These are phyloP conservation scores for Ctenodactylus gundi DNA, from an alignment of 2,113 vertebrate genomes.

Conservation along the genomic window DNA sequence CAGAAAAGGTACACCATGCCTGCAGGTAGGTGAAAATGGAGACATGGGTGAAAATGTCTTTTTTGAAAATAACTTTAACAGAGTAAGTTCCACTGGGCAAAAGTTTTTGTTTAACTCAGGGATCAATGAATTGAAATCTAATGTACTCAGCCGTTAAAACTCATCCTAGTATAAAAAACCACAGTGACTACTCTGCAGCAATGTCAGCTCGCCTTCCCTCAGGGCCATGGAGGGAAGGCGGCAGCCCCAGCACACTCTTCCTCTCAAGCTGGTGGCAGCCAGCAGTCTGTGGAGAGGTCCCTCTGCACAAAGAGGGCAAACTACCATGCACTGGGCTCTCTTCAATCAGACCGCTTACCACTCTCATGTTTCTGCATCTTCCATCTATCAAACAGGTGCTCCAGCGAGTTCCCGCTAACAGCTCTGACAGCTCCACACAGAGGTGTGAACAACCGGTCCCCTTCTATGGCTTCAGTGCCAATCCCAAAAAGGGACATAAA, in stretches of 20 bases:
- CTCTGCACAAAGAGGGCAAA: neutral
- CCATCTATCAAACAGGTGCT: neutral
- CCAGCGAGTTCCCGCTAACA: slow-evolving; percentile 30
- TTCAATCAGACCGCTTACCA: neutral
- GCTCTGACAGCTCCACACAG: neutral
- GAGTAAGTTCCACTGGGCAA: neutral
- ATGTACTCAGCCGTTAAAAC: neutral
- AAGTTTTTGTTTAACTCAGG: neutral
- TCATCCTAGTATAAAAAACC: slow-evolving; percentile 13
- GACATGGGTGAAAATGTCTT: neutral
- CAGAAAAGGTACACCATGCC: neutral
- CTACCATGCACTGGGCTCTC: neutral
- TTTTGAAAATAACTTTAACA: neutral
- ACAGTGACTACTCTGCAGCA: slow-evolving; percentile 47
- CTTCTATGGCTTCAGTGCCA: neutral
- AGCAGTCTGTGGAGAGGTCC: neutral
- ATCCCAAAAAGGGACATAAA: neutral
- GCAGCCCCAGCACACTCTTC: neutral
- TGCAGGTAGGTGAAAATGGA: neutral
- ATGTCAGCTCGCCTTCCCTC: neutral
- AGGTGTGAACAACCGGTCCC: neutral
- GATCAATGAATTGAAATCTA: neutral
- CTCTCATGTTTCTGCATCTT: neutral
- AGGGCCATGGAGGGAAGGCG: neutral
- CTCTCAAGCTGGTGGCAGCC: neutral